A percentile compares a stretch with the other conserved stretches of the same genome.
Conservation (phyloP, 2,888 invertebrate genomes). For the Gerris lacustris region DNA sequence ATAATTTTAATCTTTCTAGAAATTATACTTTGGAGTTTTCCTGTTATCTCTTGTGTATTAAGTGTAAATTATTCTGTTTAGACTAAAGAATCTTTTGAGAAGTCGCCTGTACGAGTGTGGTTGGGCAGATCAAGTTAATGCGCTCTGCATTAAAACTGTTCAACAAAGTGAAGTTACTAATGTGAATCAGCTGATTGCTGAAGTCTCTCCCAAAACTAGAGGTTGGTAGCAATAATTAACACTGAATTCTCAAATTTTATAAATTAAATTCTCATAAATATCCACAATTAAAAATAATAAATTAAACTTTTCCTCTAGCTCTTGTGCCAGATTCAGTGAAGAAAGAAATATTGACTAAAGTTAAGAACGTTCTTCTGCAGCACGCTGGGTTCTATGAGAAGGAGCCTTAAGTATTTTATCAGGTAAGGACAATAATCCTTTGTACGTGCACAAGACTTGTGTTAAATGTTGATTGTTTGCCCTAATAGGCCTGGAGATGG, state of each 20-base stretch:
- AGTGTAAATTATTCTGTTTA: not conserved
- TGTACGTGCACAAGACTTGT: no score
- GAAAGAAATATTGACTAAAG: conserved; percentile 3
- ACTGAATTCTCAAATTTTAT: no score
- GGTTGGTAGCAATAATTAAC: not conserved
- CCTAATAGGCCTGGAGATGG: no score
- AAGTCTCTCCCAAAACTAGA: conserved; percentile 6
- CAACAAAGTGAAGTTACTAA: not conserved
- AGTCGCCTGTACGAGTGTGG: not conserved
- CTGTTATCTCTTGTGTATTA: not conserved
- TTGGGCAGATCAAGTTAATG: conserved; percentile 1
- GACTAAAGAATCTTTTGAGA: conserved; percentile 1
- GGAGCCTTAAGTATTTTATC: not conserved
- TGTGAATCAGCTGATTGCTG: not conserved
- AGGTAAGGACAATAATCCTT: no score
- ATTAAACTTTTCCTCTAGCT: not conserved
- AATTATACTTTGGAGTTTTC: no score
- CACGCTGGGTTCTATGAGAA: conserved; percentile 7
- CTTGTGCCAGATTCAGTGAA: conserved; percentile 2
- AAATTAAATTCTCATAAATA: no score
- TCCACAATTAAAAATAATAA: not conserved
- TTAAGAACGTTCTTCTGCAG: not conserved
- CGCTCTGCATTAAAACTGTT: not conserved
- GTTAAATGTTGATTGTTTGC: no score
- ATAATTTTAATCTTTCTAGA: no score